Evolutionary conservation across 1,140 invertebrate genomes (phyloP), one percentile per base, ranked within the genome.

Genomic region (Polyergus mexicanus): DNA sequence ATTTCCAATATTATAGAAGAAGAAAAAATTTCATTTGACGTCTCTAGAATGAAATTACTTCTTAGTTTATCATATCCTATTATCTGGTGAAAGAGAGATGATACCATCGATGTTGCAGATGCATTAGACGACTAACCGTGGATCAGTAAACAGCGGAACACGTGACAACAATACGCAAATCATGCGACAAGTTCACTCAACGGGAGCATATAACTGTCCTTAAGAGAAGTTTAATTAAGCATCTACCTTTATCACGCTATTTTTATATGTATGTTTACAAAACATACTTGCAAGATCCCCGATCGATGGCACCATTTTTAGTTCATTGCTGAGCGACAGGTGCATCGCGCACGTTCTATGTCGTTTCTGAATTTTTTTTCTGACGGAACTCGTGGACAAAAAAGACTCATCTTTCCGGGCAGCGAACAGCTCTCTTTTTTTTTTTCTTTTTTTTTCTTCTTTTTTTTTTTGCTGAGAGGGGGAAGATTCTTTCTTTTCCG

Each of bases 351-450:
- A 0, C 44, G 44, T 25, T 51, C 75, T 51, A 28, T 51, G 32
- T 32, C 63, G 22, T 69, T 69, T 41, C 22, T 58, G 35, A 69
- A 69, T 69, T 69, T 69, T 54, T 80, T 69, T 80, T 80, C 63
- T 69, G 65, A 11, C 65, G 63, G 5, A 78, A 68, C 62, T 51
- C n/a, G 47, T 5, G 28, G 13, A 81, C 62, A 44, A 58, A 63
- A 65, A 75, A 54, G n/a, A 13, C 58, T n/a, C 47, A 38, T 41
- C 71, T 51, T 51, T 16, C 41, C 41, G 16, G 41, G n/a, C 16
- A 3, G 47, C 28, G 71, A n/a, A 19, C 51, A 19, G 51, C 35
- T 8, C 4, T 38, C 13, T 38, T 22, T 58, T 22, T 28, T 28
- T 28, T 1, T 28, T 28, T 28, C 25, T 28, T 28, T 28, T 28